Base-by-base conservation (phyloP, 1,140 invertebrate species). In the Oryctes rhinoceros region DNA sequence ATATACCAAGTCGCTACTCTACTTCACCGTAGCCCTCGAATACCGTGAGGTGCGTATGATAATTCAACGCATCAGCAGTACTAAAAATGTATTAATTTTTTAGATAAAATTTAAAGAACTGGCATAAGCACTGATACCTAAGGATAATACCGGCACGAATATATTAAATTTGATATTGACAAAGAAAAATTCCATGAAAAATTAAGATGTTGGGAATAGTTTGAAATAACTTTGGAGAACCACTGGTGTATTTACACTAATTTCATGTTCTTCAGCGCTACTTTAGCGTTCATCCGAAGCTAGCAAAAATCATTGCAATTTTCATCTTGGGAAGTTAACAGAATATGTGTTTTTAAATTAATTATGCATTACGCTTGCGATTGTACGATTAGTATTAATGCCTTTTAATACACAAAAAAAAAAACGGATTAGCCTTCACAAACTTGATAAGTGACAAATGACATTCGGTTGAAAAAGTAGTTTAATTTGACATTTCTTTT, bases 1-100 rank as follows among this genome's bases (percentile, higher is more conserved):
- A 71, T 53, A 65, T 81, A 79, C 47, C 53, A 78, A 81, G 67
- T 78, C 18, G 67, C 30, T 74, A 65, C 15, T 77, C 76, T 18
- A 44, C 47, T 77, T 49, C n/a, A 49, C 71, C 6, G 76, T 30
- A 37, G 76, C 47, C 39, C 15, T 77, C 37, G n/a, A 77, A 77
- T 44, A 30, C 53, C 15, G 10, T 59, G 18, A 59, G 53, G 15
- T 59, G 53, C 53, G 53, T 59, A 59, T 59, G 18, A 59, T 59
- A 44, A 44, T 59, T 59, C n/a, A 18, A 59, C 5, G 9, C 7
- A 59, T 15, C 53, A 59, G 53, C 2, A 59, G 53, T 59, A n/a
- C 15, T n/a, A 59, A 59, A 59, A 18, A 3, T 59, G 53, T 18
- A 18, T 7, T 7, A 18, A n/a, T 4, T 2, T 59, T 59, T 59